Evolutionary conservation across 2,888 invertebrate species (phyloP), one percentile per base, ranked within the genome.

Genomic region (Hipparchia semele): DNA sequence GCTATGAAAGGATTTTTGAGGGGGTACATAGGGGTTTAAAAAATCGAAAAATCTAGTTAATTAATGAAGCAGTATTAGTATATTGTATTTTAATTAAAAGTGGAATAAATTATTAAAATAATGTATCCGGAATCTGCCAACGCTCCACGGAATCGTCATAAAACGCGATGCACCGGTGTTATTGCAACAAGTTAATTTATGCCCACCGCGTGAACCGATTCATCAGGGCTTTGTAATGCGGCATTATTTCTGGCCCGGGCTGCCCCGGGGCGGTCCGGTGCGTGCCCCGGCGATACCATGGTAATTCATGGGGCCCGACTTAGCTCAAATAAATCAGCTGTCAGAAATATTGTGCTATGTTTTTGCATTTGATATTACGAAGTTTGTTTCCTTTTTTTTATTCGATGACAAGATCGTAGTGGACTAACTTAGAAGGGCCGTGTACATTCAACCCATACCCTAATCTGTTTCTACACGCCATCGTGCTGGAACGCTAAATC

Each of bases 111-210:
- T 23, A 23, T 23, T 23, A 23, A 23, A 23, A 23, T 13, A 13
- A 59, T 2, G 33, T 66, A 62, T 12, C 53, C 13, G 45, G 13
- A 58, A 69, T 82, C 66, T 85, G 83, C 82, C 46, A 80, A 79
- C 84, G 70, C 71, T 86, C 79, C 82, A 65, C 54, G 66, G 74
- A 82, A 80, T 81, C 79, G 78, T 77, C 75, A 76, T 79, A 78
- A 81, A 82, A 78, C 76, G 80, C 76, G 79, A 81, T 81, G 80
- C 79, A 81, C 80, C 76, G 82, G 79, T 81, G 80, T 77, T 84
- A 82, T 84, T 82, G 84, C 86, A 85, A 87, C 86, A 83, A 87
- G 85, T 85, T 88, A 87, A 89, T 88, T 88, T 88, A 89, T 88
- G 85, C 85, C 75, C 78, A 78, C 78, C 81, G 80, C 84, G 81